Percentiles rank a stretch among this genome's conserved stretches.
Evolutionary conservation across 1,140 invertebrate genomes (phyloP).

Genomic region (Lineus longissimus): DNA sequence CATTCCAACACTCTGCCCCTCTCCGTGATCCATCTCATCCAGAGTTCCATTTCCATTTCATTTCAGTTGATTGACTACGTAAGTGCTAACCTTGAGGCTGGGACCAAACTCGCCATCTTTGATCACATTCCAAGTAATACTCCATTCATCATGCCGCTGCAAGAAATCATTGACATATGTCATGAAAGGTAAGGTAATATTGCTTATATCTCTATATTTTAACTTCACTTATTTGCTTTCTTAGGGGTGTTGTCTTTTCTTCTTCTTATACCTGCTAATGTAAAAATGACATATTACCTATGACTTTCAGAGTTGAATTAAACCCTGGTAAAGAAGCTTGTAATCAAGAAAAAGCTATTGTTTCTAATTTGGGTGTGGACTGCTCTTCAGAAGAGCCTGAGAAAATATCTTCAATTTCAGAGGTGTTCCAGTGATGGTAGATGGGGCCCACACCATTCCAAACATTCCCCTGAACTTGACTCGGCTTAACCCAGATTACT

Average conservation of each 20-base stretch:
- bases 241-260: background rate
- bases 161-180: conserved; percentile 41
- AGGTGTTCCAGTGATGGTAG: conserved; percentile 42
- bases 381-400: too few relatives aligned
- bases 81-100: conserved; percentile 11
- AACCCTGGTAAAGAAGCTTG: too few relatives aligned
- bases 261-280: background rate
- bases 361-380: too few relatives aligned
- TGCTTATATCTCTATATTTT: background rate
- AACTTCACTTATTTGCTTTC: background rate
- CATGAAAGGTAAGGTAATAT: conserved; percentile 29
- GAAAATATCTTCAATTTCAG: conserved; percentile 29
- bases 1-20: too few relatives aligned
- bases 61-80: background rate
- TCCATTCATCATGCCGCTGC: conserved; percentile 45
- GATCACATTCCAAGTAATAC: conserved; percentile 52
- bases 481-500: conserved; percentile 40
- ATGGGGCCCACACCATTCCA: conserved; percentile 51
- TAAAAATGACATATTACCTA: background rate
- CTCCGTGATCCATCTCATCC: too few relatives aligned
- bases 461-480: conserved; percentile 29
- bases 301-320: too few relatives aligned
- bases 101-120: conserved; percentile 44
- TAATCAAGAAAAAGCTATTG: too few relatives aligned
- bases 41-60: too few relatives aligned